Conservation (phyloP, 2,797 vertebrate genomes). For the Gymnodraco acuticeps region DNA sequence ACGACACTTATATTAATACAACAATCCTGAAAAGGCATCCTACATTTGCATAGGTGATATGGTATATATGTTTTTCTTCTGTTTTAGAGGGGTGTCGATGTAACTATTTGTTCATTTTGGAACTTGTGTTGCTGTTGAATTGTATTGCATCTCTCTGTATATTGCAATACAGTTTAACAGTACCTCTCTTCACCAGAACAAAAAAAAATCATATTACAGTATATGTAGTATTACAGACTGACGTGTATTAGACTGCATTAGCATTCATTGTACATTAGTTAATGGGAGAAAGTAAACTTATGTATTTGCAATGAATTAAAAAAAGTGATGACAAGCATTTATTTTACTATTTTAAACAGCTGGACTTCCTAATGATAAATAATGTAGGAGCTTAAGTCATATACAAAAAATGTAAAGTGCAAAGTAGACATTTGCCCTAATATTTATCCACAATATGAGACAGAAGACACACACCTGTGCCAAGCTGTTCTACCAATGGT, state of each 20-base stretch:
- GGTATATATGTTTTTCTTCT: neutral
- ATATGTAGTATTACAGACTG: too few species aligned
- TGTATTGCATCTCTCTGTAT: neutral
- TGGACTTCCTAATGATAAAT: constrained; percentile 2
- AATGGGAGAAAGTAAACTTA: neutral
- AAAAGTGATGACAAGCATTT: neutral
- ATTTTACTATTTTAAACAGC: neutral
- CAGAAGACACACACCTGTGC: constrained; percentile 9
- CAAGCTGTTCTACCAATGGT: constrained; percentile 24
- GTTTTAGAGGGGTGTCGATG: neutral
- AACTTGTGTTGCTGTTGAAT: neutral
- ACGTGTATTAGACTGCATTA: too few species aligned
- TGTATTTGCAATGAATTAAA: neutral
- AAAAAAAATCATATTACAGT: too few species aligned
- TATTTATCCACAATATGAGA: constrained; percentile 11
- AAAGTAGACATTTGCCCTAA: constrained; percentile 18
- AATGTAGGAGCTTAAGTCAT: neutral
- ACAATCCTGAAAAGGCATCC: neutral
- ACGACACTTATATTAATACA: too few species aligned
- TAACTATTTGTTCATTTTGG: neutral
- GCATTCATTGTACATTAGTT: too few species aligned
- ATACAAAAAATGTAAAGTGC: constrained; percentile 9
- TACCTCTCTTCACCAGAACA: neutral
- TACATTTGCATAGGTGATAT: neutral
- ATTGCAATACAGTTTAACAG: neutral